Evolutionary conservation across 2,888 invertebrate species (phyloP).

Genomic region (Pteria penguin): DNA sequence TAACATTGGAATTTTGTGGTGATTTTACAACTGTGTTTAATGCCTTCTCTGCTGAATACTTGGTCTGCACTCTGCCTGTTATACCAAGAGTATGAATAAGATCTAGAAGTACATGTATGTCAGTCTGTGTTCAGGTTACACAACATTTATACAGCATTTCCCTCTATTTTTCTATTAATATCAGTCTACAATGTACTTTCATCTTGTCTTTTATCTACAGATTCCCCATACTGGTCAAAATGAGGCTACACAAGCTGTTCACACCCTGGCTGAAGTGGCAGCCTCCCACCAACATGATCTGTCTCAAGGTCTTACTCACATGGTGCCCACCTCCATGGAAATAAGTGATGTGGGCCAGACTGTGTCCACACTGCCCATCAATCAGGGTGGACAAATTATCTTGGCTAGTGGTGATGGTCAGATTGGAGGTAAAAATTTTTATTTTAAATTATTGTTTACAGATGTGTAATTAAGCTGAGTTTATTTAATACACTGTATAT

Average conservation of each 20-base stretch:
- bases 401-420: slow-evolving; percentile 90
- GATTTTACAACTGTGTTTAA: no score
- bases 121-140: no score
- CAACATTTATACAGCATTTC: no score
- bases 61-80: no score
- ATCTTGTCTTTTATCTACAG: slow-evolving; percentile 7
- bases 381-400: slow-evolving; percentile 96
- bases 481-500: no score
- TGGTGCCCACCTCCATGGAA: slow-evolving; percentile 87
- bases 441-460: no score
- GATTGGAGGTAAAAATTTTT: slow-evolving; percentile 67
- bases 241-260: slow-evolving; percentile 78
- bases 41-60: no score
- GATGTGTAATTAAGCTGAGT: no score
- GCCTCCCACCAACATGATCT: slow-evolving; percentile 68
- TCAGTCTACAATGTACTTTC: background rate
- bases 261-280: slow-evolving; percentile 84
- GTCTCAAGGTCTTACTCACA: slow-evolving; percentile 65
- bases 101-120: no score
- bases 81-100: no score
- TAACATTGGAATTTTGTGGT: no score
- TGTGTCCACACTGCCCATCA: slow-evolving; percentile 88
- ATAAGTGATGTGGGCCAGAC: slow-evolving; percentile 79
- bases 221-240: slow-evolving; percentile 46
- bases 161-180: no score